phyloP scores from a whole-genome alignment of 2,888 invertebrate genomes.

The Nymphalis c-album region DNA sequence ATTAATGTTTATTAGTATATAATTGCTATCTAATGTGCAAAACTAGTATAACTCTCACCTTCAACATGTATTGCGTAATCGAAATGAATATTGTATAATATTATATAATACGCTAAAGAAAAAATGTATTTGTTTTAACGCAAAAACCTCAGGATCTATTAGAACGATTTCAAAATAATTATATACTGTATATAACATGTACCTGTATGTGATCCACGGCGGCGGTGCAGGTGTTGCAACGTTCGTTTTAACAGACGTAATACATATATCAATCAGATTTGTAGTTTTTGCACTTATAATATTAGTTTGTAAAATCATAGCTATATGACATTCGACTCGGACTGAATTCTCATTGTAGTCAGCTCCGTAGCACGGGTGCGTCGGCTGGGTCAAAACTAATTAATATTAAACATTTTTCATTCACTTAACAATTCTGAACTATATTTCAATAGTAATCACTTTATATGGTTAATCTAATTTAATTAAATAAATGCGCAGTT shows the following conservation, averaged over 20 bases:
- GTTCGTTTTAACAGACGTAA: no score
- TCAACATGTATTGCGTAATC: background rate
- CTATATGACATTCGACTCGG: background rate
- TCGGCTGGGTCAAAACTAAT: conserved; percentile 54
- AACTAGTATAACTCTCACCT: background rate
- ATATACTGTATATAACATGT: no score
- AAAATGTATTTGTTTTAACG: no score
- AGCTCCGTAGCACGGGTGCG: conserved; percentile 16
- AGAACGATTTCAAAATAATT: no score
- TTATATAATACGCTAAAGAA: no score
- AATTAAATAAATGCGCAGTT: conserved; percentile 40
- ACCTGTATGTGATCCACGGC: no score
- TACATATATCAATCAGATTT: no score
- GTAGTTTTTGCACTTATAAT: no score
- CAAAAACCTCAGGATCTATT: no score
- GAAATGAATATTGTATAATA: background rate
- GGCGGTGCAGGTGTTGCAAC: no score
- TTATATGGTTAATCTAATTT: conserved; percentile 33
- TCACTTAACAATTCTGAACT: conserved; percentile 56
- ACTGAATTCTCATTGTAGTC: no score
- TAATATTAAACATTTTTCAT: conserved; percentile 63
- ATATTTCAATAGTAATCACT: conserved; percentile 42
- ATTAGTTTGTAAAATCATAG: no score
- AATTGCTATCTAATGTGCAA: background rate
- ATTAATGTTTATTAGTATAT: background rate